Evolutionary conservation across 1,140 invertebrate genomes (phyloP), one percentile per base, ranked within the genome.

Genomic region (Chymomyza costata): DNA sequence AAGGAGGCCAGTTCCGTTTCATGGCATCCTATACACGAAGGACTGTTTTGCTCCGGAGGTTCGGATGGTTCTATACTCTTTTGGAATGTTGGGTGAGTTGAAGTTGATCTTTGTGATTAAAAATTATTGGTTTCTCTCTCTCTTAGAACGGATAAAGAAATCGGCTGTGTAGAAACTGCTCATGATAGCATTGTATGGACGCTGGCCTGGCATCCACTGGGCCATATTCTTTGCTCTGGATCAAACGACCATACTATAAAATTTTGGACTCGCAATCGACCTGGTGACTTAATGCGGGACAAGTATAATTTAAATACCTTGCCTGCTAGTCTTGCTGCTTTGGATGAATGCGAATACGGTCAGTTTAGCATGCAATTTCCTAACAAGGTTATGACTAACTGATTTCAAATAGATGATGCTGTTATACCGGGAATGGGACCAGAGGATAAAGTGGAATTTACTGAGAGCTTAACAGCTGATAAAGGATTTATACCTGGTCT

Each of bases 161-260:
- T 99, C 18, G 98, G 97, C 2, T 92, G 94, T 16, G 98, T 99
- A 78, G 97, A 99, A 87, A 93, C 97, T 81, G 98, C 97, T 16
- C 98, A 99, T 86, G 98, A 99, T 86, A 98, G 96, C 71, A 99
- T 99, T 82, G 96, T 99, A 1, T 99, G 98, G 98, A 95, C 96
- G 10, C 87, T 99, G 59, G 95, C 96, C 14, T 99, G 98, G 98
- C 98, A 99, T 90, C 98, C 98, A 1, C 86, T 99, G 3, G 98
- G 98, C 3, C 98, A 99, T 85, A 99, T 99, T 66, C 87, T 99
- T 1, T 98, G 96, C 78, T 98, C 97, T 2, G 97, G 97, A 3
- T 98, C 97, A 15, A 99, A 99, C 87, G 97, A 99, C 87, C 97
- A 99, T 73, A 96, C 96, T 2, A 97, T 91, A 39, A 99, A 99